A percentile compares a stretch with the other conserved stretches of the same genome.
Evolutionary conservation across 2,888 invertebrate species (phyloP).

Genomic region (Neocrepidodera transversa): DNA sequence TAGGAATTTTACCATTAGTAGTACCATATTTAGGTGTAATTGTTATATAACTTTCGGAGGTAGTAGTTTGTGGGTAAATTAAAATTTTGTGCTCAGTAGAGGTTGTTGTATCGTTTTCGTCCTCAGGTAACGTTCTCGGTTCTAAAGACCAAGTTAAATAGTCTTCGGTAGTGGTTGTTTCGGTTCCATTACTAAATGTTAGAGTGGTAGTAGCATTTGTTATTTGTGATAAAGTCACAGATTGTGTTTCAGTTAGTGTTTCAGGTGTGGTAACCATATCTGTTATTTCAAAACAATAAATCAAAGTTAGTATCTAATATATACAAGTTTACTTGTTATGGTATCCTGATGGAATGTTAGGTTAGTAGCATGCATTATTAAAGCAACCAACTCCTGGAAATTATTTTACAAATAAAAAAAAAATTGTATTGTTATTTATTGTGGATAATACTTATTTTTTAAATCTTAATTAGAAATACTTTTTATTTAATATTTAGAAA

Average conservation of each 20-base stretch:
- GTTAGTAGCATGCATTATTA: conserved; percentile 43
- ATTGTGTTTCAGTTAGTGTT: conserved; percentile 59
- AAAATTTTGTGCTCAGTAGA: conserved; percentile 37
- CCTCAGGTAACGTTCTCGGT: conserved; percentile 17
- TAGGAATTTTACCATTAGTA: background rate
- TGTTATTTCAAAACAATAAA: conserved; percentile 58
- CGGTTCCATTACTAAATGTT: conserved; percentile 47
- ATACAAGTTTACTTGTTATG: conserved; percentile 36
- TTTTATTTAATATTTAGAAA: too few species aligned
- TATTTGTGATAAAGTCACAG: conserved; percentile 51
- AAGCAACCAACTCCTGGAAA: conserved; percentile 18
- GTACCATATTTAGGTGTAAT: conserved; percentile 29
- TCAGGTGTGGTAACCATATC: conserved; percentile 59
- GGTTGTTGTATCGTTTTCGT: conserved; percentile 5
- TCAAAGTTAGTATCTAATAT: conserved; percentile 48
- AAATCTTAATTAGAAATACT: too few species aligned
- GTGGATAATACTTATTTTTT: too few species aligned
- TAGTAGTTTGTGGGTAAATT: conserved; percentile 43
- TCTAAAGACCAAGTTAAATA: conserved; percentile 26
- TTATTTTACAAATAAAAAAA: background rate
- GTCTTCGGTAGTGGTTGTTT: conserved; percentile 40
- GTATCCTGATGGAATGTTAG: conserved; percentile 43
- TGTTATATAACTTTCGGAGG: conserved; percentile 42
- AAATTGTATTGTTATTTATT: too few species aligned
- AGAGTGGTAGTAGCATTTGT: conserved; percentile 52